Evolutionary conservation across 2,113 vertebrate species (phyloP), one percentile per base, ranked within the genome.

Genomic region (Dermatemys mawii): DNA sequence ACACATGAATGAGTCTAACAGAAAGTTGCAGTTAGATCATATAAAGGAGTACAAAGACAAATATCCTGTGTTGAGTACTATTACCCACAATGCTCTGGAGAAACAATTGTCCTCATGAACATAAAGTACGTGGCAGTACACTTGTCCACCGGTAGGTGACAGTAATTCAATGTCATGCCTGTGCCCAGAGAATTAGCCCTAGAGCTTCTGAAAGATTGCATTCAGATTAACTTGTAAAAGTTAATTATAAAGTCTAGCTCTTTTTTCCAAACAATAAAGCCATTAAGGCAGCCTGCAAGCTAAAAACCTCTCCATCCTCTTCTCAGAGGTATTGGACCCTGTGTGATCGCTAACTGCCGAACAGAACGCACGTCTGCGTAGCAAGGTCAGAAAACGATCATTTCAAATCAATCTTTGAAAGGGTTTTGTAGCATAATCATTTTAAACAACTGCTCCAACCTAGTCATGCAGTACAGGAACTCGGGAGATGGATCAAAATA

Each of bases 301-400:
- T 35, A 32, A 29, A 22, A 22, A 63, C 67, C 81, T 79, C 84
- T 67, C 84, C 41, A 22, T 44, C 83, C n/a, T 67, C 38, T 49
- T 83, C 27, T 11, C 79, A 49, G 85, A 82, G 73, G 54, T 76
- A 3, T 3, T 48, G 13, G 78, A 81, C 48, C 91, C 81, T 63
- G 90, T 96, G 89, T 95, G 95, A 97, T 97, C 91, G 83, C 89
- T 94, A 93, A 73, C 87, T 0, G 9, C 88, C 54, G 75, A 94
- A 91, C 89, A 93, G 94, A 94, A 83, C 91, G 94, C 96, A 92
- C 50, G 89, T 87, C 89, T 96, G 95, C 94, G 93, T 92, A 95
- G 96, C 93, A 96, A 95, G 94, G 93, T 92, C 94, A 93, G 96
- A 81, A 96, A 96, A 96, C 95, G 88, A 95, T 88, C 89, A 26